Conservation (phyloP, 2,888 invertebrate species). For the Ornithoptera priamus region DNA sequence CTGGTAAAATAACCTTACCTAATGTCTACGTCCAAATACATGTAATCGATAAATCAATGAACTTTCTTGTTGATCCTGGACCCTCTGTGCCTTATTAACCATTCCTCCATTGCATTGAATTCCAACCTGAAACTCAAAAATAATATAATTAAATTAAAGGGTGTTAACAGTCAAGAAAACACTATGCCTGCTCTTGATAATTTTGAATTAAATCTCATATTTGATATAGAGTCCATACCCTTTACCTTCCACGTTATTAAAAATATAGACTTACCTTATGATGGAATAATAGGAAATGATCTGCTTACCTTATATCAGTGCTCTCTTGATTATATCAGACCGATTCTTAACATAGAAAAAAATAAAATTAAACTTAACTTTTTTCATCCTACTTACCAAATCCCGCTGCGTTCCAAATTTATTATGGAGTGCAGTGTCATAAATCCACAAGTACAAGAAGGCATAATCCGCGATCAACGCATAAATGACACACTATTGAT, state of each 20-base stretch:
- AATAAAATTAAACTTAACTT: background rate
- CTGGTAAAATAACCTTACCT: too few relatives aligned
- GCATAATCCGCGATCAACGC: background rate
- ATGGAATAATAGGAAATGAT: background rate
- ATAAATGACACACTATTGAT: background rate
- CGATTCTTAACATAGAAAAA: background rate
- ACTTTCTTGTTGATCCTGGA: background rate
- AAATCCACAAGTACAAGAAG: background rate
- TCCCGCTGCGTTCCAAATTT: background rate
- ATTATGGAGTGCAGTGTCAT: background rate
- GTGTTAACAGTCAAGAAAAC: background rate
- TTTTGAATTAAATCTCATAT: background rate
- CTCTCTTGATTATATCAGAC: background rate
- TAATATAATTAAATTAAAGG: background rate
- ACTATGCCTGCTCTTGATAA: background rate
- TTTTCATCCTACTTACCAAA: background rate
- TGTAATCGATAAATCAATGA: background rate
- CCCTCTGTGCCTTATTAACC: background rate
- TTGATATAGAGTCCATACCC: background rate
- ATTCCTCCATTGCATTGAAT: background rate
- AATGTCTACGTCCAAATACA: background rate
- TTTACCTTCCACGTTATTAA: background rate
- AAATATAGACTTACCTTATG: background rate
- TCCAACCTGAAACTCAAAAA: too few relatives aligned
- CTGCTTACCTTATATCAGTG: background rate